These are phyloP conservation scores for Cacajao melanocephalus DNA, from an alignment of 2,797 vertebrate genomes.

Conservation along the genomic window DNA sequence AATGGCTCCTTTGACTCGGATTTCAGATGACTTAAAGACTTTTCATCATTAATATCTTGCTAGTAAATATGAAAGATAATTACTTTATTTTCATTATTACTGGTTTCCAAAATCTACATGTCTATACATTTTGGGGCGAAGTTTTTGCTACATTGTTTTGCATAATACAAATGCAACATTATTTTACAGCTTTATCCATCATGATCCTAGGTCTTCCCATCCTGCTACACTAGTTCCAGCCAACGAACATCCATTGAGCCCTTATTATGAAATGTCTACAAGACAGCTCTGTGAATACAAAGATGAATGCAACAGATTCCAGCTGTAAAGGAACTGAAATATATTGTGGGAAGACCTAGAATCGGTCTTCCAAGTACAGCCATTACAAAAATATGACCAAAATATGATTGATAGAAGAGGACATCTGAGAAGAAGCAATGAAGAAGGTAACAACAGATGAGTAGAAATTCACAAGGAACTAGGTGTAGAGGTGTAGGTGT, in stretches of 20 bases:
- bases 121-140: neutral
- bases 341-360: neutral
- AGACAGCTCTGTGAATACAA: neutral
- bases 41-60: slow-evolving; percentile 50
- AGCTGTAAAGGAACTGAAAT: neutral
- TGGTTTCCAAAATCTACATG: slow-evolving; percentile 2
- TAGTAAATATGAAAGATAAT: slow-evolving; percentile 63
- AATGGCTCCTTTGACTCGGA: slow-evolving; percentile 22
- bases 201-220: neutral
- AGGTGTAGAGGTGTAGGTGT: accelerated
- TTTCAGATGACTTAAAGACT: slow-evolving; percentile 47
- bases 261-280: neutral
- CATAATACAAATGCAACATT: neutral
- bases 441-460: neutral
- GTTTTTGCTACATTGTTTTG: neutral
- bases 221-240: neutral
- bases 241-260: neutral
- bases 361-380: neutral
- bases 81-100: slow-evolving; percentile 37
- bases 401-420: neutral
- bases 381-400: neutral
- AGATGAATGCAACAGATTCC: neutral
- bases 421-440: neutral
- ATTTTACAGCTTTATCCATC: slow-evolving; percentile 16
- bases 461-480: neutral